Base-by-base conservation (phyloP, 2,888 invertebrate species). In the Anagyrus pseudococci region DNA sequence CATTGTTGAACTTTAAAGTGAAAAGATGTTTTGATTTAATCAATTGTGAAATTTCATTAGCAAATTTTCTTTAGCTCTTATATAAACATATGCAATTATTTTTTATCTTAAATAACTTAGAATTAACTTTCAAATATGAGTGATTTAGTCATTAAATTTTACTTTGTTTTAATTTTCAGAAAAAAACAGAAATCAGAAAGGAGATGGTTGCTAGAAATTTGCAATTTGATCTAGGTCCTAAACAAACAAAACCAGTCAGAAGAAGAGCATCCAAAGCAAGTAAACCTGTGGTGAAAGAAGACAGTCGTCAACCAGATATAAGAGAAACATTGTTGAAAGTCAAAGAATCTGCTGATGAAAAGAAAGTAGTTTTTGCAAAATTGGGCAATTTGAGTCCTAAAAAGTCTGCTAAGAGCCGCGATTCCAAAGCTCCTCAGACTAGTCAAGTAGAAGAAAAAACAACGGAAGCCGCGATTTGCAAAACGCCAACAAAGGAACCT, bases 271-370 rank as follows among this genome's bases (percentile, higher is more conserved):
- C 15, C 0, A 67, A 73, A 29, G 58, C 68, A 1, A 68, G 71
- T 17, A 72, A 71, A 43, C 29, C 65, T 15, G 65, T 68, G 2
- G 57, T 64, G 0, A 63, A 70, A 22, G 77, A 78, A 44, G 76
- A 66, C 10, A 40, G 6, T 15, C 22, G 73, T 1, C 77, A 78
- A 49, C 56, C 69, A 6, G 79, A 79, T 52, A 80, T 81, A 46
- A 73, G 79, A n/a, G 75, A 78, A 6, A 75, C 76, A 8, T 73
- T 81, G n/a, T 60, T 73, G 2, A 79, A 77, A 63, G 60, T 71
- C 13, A 69, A 59, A n/a, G 58, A 58, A 33, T 50, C 59, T 4
- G 67, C 61, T 13, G 71, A 71, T n/a, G 10, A 48, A 0, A 78
- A 74, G 37, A 71, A 71, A 4, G 75, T 79, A 15, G 59, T 69